Evolutionary conservation across 2,113 vertebrate genomes (phyloP), one percentile per base, ranked within the genome.

Genomic region (Sisor rabdophorus): DNA sequence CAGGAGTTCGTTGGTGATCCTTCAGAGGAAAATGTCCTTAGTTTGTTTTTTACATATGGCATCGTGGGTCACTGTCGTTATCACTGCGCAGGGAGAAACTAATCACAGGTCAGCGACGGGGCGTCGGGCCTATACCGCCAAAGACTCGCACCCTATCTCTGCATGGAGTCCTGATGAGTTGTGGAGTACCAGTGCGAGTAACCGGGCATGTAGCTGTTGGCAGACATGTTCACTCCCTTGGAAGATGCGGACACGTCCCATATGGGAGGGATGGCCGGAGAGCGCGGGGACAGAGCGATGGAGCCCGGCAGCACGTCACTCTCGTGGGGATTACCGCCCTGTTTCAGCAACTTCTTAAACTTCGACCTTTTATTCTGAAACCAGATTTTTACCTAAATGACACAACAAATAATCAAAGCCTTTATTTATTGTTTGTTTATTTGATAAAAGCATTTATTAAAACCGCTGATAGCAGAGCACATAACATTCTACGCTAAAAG

Each of bases 311-410:
- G 91, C 16, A 94, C 92, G 88, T 98, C 97, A 19, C 85, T 96
- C 86, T 99, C 97, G 2, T 95, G 95, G 1, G 96, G 96, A 85
- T 98, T 98, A 82, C 93, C 85, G 64, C 97, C 97, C 89, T 97
- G 95, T 84, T 99, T 99, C 81, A 99, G 91, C 81, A 99, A 86
- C 90, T 99, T 99, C 94, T 99, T 99, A 91, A 98, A 99, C 87
- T 99, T 99, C 85, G 97, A 99, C 81, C 97, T 95, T 84, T 99
- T 99, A 88, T 99, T 99, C 91, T 99, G 97, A 90, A 99, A 99
- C 97, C 97, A 99, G 79, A 99, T 99, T 93, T 99, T 98, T 91
- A 98, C 97, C 97, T 99, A 90, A 80, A 73, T 68, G 5, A 48
- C 15, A 58, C 36, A 60, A 19, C 11, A 13, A 59, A 59, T 56